Base-by-base conservation (phyloP, 1,140 invertebrate species). In the Papilio dardanus region DNA sequence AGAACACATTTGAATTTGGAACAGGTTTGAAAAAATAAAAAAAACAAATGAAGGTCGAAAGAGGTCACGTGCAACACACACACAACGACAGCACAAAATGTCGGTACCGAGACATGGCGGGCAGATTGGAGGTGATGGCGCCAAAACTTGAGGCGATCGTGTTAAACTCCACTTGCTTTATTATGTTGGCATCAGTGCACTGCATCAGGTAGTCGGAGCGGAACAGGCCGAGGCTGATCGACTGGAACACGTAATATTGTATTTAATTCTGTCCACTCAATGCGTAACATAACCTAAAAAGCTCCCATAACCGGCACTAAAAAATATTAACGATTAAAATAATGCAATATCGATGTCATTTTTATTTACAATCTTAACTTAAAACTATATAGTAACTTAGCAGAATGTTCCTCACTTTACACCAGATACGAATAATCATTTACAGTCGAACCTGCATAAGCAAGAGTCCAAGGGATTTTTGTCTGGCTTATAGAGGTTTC, bases 151-250 rank as follows among this genome's bases (percentile, higher is more conserved):
- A 95, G 54, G 96, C 96, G 79, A 97, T 94, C 80, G 96, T 96
- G 91, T 97, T 97, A 93, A 96, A 95, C 91, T 96, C 96, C 93
- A 96, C 96, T 94, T 96, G 96, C 92, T 96, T 96, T 86, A 97
- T 96, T 82, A 90, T 88, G 92, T 95, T 95, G 78, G 85, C 86
- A 78, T 94, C 93, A 74, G 89, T 89, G 74, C 88, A 86, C 85
- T 96, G 95, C 91, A 96, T 94, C 94, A 97, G 95, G 93, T 97
- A 97, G 94, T 97, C 96, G 73, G 96, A 96, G 83, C 96, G 95
- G 81, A 96, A 94, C 80, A 97, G 93, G 78, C 96, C 96, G 83
- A 96, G 90, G 89, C 89, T 90, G 81, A 91, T 73, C 14, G 88
- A 88, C 93, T 94, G 92, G 37, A 94, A 94, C 81, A 83, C 79